Percentiles rank a stretch among this genome's conserved stretches.
Evolutionary conservation across 2,797 vertebrate genomes (phyloP).

Genomic region (Crenuchus spilurus): DNA sequence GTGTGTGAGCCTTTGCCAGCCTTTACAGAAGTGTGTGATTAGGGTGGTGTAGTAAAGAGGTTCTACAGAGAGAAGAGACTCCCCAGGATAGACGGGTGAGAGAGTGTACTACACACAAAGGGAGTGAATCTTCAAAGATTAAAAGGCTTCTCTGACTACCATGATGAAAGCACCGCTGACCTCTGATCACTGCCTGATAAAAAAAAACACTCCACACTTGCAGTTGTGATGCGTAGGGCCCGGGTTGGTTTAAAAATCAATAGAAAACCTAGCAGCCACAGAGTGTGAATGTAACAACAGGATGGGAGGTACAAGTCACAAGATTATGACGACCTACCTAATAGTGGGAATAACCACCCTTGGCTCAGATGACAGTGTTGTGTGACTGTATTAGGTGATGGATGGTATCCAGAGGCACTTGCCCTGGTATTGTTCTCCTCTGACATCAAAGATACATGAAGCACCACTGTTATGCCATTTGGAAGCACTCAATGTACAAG

Average conservation of each 20-base stretch:
- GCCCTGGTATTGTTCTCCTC: too few relatives aligned
- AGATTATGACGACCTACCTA: too few relatives aligned
- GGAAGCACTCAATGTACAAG: too few relatives aligned
- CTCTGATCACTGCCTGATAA: not conserved
- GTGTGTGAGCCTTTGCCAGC: not conserved
- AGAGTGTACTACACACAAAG: not conserved
- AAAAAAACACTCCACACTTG: not conserved
- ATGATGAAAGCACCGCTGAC: slow-evolving; percentile 7
- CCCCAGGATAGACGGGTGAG: not conserved
- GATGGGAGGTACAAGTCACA: too few relatives aligned
- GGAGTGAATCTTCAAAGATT: not conserved
- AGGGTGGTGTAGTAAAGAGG: not conserved
- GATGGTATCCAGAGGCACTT: too few relatives aligned
- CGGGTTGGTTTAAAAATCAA: not conserved
- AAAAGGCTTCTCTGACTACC: not conserved
- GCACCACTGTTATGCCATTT: too few relatives aligned
- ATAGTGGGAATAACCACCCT: too few relatives aligned
- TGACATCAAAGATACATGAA: too few relatives aligned
- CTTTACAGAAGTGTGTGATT: not conserved
- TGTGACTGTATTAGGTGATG: too few relatives aligned
- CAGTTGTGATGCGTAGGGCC: not conserved
- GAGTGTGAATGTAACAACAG: too few relatives aligned
- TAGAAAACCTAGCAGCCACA: too few relatives aligned
- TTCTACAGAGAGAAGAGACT: not conserved
- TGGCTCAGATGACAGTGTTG: too few relatives aligned